Conservation (phyloP, 2,797 vertebrate species). For the Sternarchorhynchus goeldii region DNA sequence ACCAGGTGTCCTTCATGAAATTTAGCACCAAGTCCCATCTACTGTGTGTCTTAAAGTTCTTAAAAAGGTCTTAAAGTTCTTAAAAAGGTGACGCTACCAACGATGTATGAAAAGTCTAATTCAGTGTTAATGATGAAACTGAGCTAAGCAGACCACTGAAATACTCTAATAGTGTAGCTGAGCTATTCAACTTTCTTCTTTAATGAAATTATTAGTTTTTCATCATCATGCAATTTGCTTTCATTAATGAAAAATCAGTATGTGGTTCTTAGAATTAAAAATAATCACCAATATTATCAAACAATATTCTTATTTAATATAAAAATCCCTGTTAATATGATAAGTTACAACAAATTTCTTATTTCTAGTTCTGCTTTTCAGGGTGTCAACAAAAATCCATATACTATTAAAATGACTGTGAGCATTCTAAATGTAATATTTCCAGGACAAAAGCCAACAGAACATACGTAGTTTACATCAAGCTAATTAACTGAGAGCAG, state of each 20-base stretch:
- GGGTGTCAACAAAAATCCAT: conserved; percentile 58
- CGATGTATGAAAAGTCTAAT: conserved; percentile 14
- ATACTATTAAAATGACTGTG: conserved; percentile 72
- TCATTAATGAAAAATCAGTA: conserved; percentile 5
- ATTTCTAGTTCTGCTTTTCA: conserved; percentile 60
- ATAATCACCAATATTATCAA: background rate
- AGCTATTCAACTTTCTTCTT: conserved; percentile 10
- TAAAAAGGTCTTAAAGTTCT: conserved; percentile 33
- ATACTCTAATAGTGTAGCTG: background rate
- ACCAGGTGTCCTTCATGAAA: background rate
- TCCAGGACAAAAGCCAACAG: conserved; percentile 73
- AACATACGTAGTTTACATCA: conserved; percentile 74
- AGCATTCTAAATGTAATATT: conserved; percentile 78
- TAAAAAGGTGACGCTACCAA: conserved; percentile 29
- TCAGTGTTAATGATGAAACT: conserved; percentile 20
- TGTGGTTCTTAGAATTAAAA: conserved; percentile 4
- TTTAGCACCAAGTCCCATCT: background rate
- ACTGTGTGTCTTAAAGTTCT: conserved; percentile 22
- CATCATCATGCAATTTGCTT: conserved; percentile 10
- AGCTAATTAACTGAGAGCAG: conserved; percentile 76
- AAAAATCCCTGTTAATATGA: conserved; percentile 45
- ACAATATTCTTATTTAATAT: conserved; percentile 28
- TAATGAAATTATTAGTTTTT: conserved; percentile 16
- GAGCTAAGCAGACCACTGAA: conserved; percentile 19
- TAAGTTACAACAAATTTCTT: conserved; percentile 53